Conservation (phyloP, 2,113 vertebrate species). For the Alces alces region DNA sequence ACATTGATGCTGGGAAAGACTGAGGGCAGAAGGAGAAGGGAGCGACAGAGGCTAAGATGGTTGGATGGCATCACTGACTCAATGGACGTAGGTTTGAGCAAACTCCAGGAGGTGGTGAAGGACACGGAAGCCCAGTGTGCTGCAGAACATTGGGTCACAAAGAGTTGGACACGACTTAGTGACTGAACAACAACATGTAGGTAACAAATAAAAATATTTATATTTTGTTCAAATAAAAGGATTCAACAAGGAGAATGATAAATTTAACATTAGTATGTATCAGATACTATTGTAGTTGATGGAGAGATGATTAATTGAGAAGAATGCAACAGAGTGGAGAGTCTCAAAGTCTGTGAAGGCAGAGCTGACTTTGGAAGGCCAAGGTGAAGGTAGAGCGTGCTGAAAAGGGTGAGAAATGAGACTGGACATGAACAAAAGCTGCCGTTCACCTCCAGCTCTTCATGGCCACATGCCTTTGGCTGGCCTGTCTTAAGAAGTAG, state of each 20-base stretch:
- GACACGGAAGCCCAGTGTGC: neutral
- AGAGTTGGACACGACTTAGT: neutral
- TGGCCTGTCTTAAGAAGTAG: neutral
- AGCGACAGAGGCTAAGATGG: neutral
- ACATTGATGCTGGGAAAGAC: neutral
- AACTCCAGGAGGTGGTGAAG: neutral
- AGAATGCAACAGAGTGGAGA: neutral
- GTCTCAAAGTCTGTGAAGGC: neutral
- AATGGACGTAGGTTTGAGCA: accelerated
- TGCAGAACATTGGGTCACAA: neutral
- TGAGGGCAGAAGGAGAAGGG: neutral
- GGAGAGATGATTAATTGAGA: neutral
- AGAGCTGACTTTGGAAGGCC: neutral
- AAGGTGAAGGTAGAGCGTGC: neutral
- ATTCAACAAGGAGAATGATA: neutral
- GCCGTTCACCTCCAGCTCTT: neutral
- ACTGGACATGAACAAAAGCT: accelerated
- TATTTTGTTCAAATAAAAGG: neutral
- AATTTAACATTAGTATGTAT: neutral
- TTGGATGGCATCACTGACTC: neutral
- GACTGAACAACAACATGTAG: neutral
- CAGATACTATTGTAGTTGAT: neutral
- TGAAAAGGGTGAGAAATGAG: neutral
- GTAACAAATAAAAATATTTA: neutral
- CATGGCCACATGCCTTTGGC: too few species aligned